Evolutionary conservation across 2,113 vertebrate genomes (phyloP).

Genomic region (Chrysemys picta): DNA sequence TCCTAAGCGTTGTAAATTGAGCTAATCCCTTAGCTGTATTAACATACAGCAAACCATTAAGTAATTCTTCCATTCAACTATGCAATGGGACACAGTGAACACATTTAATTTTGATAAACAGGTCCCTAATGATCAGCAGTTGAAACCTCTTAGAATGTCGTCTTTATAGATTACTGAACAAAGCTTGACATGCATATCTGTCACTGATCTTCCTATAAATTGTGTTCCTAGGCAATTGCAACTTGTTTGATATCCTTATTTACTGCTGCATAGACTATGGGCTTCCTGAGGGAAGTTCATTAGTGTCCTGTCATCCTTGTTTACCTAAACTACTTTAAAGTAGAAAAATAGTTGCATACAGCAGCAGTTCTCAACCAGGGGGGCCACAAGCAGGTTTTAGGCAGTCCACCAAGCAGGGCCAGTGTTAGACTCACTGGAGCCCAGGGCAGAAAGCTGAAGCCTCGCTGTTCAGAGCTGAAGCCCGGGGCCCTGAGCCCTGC

Average conservation of each 20-base stretch:
- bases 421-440: too few relatives aligned
- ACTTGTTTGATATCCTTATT: background rate
- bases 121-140: conserved; percentile 16
- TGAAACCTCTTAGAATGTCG: background rate
- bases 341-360: background rate
- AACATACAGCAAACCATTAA: background rate
- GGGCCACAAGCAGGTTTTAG: too few relatives aligned
- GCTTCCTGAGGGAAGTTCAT: background rate
- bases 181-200: background rate
- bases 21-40: background rate
- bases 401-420: too few relatives aligned
- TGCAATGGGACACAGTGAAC: background rate
- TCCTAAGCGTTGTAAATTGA: background rate
- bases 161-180: background rate
- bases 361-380: too few relatives aligned
- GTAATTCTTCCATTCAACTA: background rate
- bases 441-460: too few relatives aligned
- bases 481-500: too few relatives aligned
- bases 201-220: background rate
- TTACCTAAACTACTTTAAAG: background rate
- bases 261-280: background rate
- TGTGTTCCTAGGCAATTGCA: background rate
- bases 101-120: conserved; percentile 11
- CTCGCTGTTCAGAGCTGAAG: too few relatives aligned
- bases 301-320: background rate